Conservation (phyloP, 2,797 vertebrate species). For the Telmatherina bonti region DNA sequence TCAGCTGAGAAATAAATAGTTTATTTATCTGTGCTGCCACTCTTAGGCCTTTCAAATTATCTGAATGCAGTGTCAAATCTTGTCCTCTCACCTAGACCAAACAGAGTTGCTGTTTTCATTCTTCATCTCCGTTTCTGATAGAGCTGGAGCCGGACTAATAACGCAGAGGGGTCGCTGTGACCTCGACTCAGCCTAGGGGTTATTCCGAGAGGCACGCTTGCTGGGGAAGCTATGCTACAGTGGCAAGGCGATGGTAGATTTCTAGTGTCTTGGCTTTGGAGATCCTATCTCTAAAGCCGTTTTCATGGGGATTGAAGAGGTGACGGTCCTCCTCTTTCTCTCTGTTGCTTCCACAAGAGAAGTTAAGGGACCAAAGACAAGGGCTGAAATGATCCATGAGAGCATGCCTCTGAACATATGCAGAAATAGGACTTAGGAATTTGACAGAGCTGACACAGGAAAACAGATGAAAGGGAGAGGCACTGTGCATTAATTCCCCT, state of each 20-base stretch:
- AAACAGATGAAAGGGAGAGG: constrained; percentile 74
- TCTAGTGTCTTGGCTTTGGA: constrained; percentile 57
- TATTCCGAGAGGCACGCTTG: constrained; percentile 32
- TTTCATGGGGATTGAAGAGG: constrained; percentile 51
- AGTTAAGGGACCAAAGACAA: constrained; percentile 60
- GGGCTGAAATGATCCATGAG: constrained; percentile 66
- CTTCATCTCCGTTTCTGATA: constrained; percentile 57
- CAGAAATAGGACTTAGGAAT: constrained; percentile 68
- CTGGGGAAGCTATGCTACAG: constrained; percentile 47
- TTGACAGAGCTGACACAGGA: constrained; percentile 57
- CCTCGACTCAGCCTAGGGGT: constrained; percentile 57
- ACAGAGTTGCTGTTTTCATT: constrained; percentile 78
- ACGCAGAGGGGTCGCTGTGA: constrained; percentile 65
- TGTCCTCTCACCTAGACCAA: constrained; percentile 74
- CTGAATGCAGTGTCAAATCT: constrained; percentile 37
- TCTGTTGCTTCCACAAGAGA: constrained; percentile 39
- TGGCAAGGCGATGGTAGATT: constrained; percentile 63
- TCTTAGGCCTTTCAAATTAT: constrained; percentile 42
- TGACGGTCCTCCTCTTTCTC: constrained; percentile 39
- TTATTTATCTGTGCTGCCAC: constrained; percentile 69
- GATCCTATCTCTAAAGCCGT: constrained; percentile 69
- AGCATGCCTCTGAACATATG: constrained; percentile 62
- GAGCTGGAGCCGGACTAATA: constrained; percentile 71
- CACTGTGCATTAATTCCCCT: constrained; percentile 68
- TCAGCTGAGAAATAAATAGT: constrained; percentile 48